Percentiles rank a stretch among this genome's conserved stretches.
Conservation (phyloP, 2,797 vertebrate genomes). For the Sebastes trivittatus region DNA sequence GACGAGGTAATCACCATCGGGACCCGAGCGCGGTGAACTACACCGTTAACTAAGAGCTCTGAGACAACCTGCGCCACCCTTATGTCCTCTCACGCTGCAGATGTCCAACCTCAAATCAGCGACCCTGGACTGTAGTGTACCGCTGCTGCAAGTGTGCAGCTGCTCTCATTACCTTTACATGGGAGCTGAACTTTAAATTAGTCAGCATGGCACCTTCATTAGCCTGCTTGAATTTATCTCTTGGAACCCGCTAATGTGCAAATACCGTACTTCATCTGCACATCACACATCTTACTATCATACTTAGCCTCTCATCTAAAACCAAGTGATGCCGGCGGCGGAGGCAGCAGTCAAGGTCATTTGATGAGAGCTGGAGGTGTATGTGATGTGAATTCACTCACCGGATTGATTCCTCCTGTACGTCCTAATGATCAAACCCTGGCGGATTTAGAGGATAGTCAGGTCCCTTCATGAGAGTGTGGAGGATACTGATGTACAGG, state of each 20-base stretch:
- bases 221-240: slow-evolving; percentile 57
- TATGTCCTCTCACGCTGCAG: slow-evolving; percentile 21
- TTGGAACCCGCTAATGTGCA: slow-evolving; percentile 43
- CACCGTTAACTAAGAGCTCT: slow-evolving; percentile 26
- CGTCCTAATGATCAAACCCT: slow-evolving; percentile 79
- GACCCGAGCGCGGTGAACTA: slow-evolving; percentile 7
- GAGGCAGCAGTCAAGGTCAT: slow-evolving; percentile 76
- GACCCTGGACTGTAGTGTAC: slow-evolving; percentile 18
- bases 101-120: slow-evolving; percentile 42
- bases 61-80: slow-evolving; percentile 17
- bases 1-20: slow-evolving; percentile 64
- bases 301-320: slow-evolving; percentile 71
- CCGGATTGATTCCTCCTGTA: slow-evolving; percentile 76
- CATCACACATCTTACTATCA: slow-evolving; percentile 66
- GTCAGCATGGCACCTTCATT: slow-evolving; percentile 63
- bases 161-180: slow-evolving; percentile 60
- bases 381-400: slow-evolving; percentile 77
- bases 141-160: slow-evolving; percentile 9
- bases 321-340: slow-evolving; percentile 48
- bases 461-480: slow-evolving; percentile 66
- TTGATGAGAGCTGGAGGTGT: slow-evolving; percentile 73
- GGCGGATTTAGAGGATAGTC: slow-evolving; percentile 75
- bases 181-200: slow-evolving; percentile 69
- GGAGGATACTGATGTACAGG: slow-evolving; percentile 52
- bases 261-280: slow-evolving; percentile 62